Base-by-base conservation (phyloP, 2,113 vertebrate genomes). In the Rhea pennata region DNA sequence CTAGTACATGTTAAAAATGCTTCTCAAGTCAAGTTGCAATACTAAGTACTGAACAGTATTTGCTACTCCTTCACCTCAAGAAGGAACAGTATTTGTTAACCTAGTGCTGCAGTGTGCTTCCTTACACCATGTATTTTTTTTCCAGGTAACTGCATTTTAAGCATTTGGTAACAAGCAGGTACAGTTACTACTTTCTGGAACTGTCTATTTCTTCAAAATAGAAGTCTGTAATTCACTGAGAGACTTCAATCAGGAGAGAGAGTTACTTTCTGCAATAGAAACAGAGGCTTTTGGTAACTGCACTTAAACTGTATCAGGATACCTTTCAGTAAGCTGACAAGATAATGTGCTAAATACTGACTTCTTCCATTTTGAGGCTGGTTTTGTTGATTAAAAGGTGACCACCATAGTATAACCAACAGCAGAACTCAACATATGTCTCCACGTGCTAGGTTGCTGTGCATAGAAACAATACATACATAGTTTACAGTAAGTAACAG, bases 251-350 rank as follows among this genome's bases (percentile, higher is more conserved):
- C 82, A 88, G 44, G 75, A 54, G 15, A 80, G 31, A 74, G 51
- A 78, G 72, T 69, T 86, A 93, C 83, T 83, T 73, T 95, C 79
- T 83, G 54, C 56, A 94, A 88, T 16, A 87, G 91, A 31, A 53
- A 67, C 65, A 90, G 71, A 95, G 87, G 51, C 54, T 87, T 96
- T 97, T 96, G 96, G 97, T 97, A 98, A 96, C 93, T 75, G 36
- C 46, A 79, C 78, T 88, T 92, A 58, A 58, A 72, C n/a, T 53
- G 59, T 17, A 87, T 54, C 76, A 84, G 58, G 92, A 92, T 59
- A 89, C 33, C 85, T 56, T 78, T 87, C 62, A 65, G 75, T 67
- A 69, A 96, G 88, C 78, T 90, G 78, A 95, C 70, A 96, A 84
- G 23, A 85, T 13, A 22, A 53, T 27, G 31, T 82, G 70, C 42